Evolutionary conservation across 2,888 invertebrate genomes (phyloP).

Genomic region (Cataglyphis livida): DNA sequence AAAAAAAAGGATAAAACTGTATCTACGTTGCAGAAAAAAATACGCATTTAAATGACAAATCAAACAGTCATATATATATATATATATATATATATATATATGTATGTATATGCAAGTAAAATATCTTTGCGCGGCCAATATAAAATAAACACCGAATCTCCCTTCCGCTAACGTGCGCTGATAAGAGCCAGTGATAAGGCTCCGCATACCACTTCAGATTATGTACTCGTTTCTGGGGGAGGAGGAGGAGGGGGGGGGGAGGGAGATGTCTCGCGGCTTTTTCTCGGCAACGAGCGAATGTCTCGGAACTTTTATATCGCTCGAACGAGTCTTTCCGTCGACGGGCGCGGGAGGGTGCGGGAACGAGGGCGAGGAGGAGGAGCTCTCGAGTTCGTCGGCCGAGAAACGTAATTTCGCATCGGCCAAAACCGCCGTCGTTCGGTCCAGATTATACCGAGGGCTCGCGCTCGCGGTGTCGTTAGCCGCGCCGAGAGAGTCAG

Average conservation of each 20-base stretch:
- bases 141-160: constrained; percentile 11
- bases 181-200: constrained; percentile 33
- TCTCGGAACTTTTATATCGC: constrained; percentile 35
- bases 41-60: constrained; percentile 27
- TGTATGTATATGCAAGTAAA: neutral
- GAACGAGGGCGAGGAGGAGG: neutral
- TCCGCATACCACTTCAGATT: constrained; percentile 10
- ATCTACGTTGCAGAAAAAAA: neutral
- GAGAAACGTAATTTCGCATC: constrained; percentile 61
- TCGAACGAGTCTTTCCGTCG: constrained; percentile 16
- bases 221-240: constrained; percentile 18
- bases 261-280: constrained; percentile 17
- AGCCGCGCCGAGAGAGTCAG: constrained; percentile 64
- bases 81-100: neutral
- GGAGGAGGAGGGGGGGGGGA: neutral
- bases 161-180: neutral
- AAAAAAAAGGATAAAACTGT: neutral
- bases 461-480: constrained; percentile 62
- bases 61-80: neutral
- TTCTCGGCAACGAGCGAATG: constrained; percentile 21
- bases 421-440: constrained; percentile 63
- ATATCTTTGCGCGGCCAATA: neutral
- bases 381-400: constrained; percentile 48
- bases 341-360: neutral
- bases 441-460: constrained; percentile 63